Conservation (phyloP, 2,113 vertebrate species). For the Microtus ochrogaster region DNA sequence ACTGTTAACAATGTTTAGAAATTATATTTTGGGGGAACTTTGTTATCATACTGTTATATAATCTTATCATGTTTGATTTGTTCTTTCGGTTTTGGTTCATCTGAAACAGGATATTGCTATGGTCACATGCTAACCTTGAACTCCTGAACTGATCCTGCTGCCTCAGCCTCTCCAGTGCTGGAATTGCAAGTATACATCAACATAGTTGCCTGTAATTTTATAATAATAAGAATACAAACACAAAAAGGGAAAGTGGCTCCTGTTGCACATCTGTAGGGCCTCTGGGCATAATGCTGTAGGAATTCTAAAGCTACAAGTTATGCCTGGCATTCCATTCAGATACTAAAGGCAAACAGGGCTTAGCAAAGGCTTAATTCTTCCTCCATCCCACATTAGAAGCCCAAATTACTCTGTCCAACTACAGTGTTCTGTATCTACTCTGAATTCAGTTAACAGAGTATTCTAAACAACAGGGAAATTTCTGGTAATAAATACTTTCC, state of each 20-base stretch:
- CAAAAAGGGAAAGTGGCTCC: constrained; percentile 10
- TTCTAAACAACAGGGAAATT: constrained; percentile 41
- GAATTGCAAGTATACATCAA: neutral
- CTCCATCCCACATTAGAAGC: neutral
- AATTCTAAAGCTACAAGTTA: constrained; percentile 38
- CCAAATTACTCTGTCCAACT: neutral
- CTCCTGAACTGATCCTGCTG: neutral
- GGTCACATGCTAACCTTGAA: neutral
- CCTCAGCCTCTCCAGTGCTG: neutral
- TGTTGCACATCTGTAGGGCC: neutral
- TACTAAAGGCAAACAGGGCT: neutral
- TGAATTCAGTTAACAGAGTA: neutral
- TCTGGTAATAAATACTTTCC: constrained; percentile 3
- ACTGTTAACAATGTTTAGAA: neutral
- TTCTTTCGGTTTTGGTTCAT: neutral
- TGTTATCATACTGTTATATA: constrained; percentile 23
- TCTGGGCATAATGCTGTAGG: neutral
- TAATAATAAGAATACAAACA: neutral
- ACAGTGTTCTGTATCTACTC: neutral
- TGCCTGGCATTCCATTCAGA: neutral
- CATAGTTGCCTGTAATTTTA: neutral
- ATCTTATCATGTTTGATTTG: neutral
- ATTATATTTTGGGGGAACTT: neutral
- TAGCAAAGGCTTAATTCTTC: neutral
- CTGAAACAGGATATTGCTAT: neutral